Conservation (phyloP, 2,113 vertebrate genomes). For the Diphyllodes magnificus region DNA sequence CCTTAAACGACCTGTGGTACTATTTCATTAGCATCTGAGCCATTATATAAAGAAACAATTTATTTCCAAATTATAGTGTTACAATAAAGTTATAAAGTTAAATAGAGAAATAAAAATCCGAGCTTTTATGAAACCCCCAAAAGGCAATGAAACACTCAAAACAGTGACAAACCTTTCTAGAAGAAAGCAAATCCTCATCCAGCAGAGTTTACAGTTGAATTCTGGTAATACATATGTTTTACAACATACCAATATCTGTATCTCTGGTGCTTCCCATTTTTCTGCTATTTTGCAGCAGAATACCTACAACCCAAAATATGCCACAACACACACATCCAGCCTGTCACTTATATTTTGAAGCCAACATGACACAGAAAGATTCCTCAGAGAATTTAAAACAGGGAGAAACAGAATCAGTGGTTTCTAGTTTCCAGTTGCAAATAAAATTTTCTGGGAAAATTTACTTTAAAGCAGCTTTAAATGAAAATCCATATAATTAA, state of each 20-base stretch:
- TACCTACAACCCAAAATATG: slow-evolving; percentile 41
- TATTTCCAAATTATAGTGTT: not conserved
- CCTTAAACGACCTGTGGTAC: not conserved
- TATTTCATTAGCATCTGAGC: slow-evolving; percentile 36
- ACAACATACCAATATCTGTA: not conserved
- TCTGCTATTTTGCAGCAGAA: slow-evolving; percentile 49
- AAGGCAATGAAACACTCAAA: slow-evolving; percentile 36
- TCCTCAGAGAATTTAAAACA: slow-evolving; percentile 37
- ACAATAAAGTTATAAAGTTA: slow-evolving; percentile 48
- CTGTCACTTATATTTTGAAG: slow-evolving; percentile 36
- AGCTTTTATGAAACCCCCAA: slow-evolving; percentile 22
- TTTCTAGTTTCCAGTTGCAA: slow-evolving; percentile 60
- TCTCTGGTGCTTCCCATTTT: slow-evolving; percentile 55
- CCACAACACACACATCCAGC: slow-evolving; percentile 32
- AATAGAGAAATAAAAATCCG: slow-evolving; percentile 26
- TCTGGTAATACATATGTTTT: slow-evolving; percentile 26
- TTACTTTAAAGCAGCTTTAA: slow-evolving; percentile 71
- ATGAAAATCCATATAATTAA: slow-evolving; percentile 79
- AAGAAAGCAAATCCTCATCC: slow-evolving; percentile 45
- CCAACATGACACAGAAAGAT: slow-evolving; percentile 12
- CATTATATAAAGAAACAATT: not conserved
- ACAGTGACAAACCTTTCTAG: not conserved
- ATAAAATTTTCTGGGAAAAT: slow-evolving; percentile 64
- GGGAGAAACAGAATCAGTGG: not conserved
- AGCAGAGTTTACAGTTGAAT: slow-evolving; percentile 47